Base-by-base conservation (phyloP, 2,113 vertebrate species). In the Scophthalmus maximus region DNA sequence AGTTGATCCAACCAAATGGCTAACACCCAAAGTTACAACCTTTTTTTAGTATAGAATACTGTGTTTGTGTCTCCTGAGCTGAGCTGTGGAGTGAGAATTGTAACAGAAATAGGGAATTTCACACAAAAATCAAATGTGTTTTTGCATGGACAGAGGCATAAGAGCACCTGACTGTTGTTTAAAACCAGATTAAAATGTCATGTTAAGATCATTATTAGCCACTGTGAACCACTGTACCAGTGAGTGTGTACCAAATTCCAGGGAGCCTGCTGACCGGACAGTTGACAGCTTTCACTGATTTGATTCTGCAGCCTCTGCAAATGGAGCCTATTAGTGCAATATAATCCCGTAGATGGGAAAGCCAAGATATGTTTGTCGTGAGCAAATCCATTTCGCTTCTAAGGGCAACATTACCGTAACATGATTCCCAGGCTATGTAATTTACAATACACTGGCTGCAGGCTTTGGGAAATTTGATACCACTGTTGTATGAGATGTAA, bases 221-320 rank as follows among this genome's bases (percentile, higher is more conserved):
- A 79, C 66, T 82, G 84, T 87, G 83, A 93, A 89, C 79, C 86
- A 84, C 76, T 78, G 75, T 75, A 76, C 44, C 25, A 49, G 12
- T 72, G 47, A 73, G 26, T 25, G 58, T 76, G 88, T 73, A 85
- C 71, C 87, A 83, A 89, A 92, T 89, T 84, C 68, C 82, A 90
- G 68, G 79, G 83, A 88, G 80, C 85, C 77, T 56, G 36, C 58
- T 73, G 81, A 79, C 55, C 68, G 55, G 71, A 75, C 44, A 52
- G 30, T 49, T 76, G 70, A 69, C 65, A 79, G 44, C 58, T 32
- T 67, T 73, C 61, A 58, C 64, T 44, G 51, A 69, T 61, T 40
- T 69, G 40, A 78, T 62, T 85, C 53, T 71, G 68, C 68, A 75
- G 23, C n/a, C 30, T 46, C 73, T 80, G 72, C 58, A 82, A 89